These are phyloP conservation scores for Mythimna impura DNA, from an alignment of 2,888 invertebrate genomes.

Conservation along the genomic window DNA sequence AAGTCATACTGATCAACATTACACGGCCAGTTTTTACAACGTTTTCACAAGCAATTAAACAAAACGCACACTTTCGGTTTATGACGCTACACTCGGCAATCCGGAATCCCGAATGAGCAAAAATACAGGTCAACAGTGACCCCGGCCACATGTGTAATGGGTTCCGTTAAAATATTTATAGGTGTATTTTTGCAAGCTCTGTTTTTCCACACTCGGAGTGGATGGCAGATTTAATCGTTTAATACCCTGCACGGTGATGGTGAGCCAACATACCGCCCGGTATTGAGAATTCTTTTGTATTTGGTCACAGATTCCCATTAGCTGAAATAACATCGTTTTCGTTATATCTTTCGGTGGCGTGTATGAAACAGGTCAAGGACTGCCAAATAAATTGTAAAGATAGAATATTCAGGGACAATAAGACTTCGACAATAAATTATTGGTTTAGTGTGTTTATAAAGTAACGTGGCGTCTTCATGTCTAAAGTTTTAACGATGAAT, in stretches of 20 bases:
- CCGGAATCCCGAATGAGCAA: slow-evolving; percentile 46
- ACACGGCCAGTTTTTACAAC: slow-evolving; percentile 51
- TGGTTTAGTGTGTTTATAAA: slow-evolving; percentile 30
- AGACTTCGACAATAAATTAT: slow-evolving; percentile 23
- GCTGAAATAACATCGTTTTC: slow-evolving; percentile 33
- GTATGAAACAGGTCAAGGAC: slow-evolving; percentile 6
- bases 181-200: slow-evolving; percentile 54
- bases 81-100: slow-evolving; percentile 51
- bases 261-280: slow-evolving; percentile 34
- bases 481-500: slow-evolving; percentile 34
- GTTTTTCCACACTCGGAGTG: slow-evolving; percentile 40
- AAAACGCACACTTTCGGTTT: slow-evolving; percentile 69
- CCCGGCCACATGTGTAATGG: slow-evolving; percentile 51
- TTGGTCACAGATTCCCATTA: slow-evolving; percentile 41
- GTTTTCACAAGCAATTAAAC: slow-evolving; percentile 72
- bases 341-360: neutral
- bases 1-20: slow-evolving; percentile 51
- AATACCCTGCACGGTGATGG: slow-evolving; percentile 34
- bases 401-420: neutral
- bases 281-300: slow-evolving; percentile 36
- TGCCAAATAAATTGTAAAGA: neutral
- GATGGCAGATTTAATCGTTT: slow-evolving; percentile 56
- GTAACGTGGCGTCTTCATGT: slow-evolving; percentile 20
- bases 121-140: slow-evolving; percentile 59
- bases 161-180: slow-evolving; percentile 58